Evolutionary conservation across 2,113 vertebrate species (phyloP), one percentile per base, ranked within the genome.

Genomic region (Tachycineta bicolor): DNA sequence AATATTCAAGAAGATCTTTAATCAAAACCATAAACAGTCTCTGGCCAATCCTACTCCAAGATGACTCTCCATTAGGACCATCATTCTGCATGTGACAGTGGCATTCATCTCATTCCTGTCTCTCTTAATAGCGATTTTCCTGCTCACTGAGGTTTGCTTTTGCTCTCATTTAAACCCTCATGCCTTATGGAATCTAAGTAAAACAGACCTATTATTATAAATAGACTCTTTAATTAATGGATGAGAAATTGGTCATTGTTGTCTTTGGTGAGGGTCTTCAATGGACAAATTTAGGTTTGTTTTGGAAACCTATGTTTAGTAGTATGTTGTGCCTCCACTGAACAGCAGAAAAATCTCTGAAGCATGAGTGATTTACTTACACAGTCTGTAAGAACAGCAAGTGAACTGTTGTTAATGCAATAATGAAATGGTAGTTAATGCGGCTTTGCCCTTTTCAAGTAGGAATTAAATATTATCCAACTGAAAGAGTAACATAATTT

Each of bases 341-440:
- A 91, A 87, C 22, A 91, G 77, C 74, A 84, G 58, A 85, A 93
- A 65, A 92, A 68, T 62, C 87, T 91, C 67, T 93, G 89, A 94
- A 89, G 81, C 94, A 89, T 84, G 62, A 92, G 53, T 67, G 64
- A 95, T 93, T 96, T 92, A 90, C 94, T 96, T 90, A 77, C 25
- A 41, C 8, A 41, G 53, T 46, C 83, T 84, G 83, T 68, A 73
- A 91, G 90, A 89, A 87, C 64, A 94, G 89, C 92, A 96, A 97
- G 86, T 94, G 95, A 96, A 95, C 95, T 96, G 94, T 95, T 95
- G 87, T 62, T 95, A 97, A 96, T 95, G 88, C 56, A 91, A 89
- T 97, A 96, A 97, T 96, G 94, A 96, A 95, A 93, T 76, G 46
- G 69, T 96, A 91, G 91, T 82, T 96, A 95, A 94, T 87, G 93